Conservation (phyloP, 1,140 invertebrate species). For the Halyomorpha halys region DNA sequence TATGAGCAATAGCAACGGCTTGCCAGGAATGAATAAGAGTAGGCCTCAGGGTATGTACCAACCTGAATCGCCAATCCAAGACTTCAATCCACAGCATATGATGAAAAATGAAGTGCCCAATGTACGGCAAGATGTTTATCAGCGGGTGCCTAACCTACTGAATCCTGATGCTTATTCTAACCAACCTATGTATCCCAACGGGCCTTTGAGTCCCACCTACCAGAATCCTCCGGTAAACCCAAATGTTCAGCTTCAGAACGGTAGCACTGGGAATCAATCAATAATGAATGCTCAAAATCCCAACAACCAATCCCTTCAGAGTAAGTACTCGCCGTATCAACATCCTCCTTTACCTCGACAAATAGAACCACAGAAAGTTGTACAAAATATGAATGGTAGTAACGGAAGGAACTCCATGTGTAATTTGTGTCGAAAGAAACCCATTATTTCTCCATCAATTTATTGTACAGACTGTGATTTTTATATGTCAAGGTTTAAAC, state of each 20-base stretch:
- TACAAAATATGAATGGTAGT: not conserved
- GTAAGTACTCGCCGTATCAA: slow-evolving; percentile 35
- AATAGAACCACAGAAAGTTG: slow-evolving; percentile 17
- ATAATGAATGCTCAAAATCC: not conserved
- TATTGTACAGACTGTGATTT: slow-evolving; percentile 84
- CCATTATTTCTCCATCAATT: slow-evolving; percentile 56
- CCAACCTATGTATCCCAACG: slow-evolving; percentile 1
- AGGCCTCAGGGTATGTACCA: slow-evolving; percentile 31
- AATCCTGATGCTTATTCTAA: slow-evolving; percentile 16
- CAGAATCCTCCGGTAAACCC: not conserved
- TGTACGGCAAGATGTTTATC: slow-evolving; percentile 33
- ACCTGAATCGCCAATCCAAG: slow-evolving; percentile 29
- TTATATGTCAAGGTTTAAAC: slow-evolving; percentile 78
- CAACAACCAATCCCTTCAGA: not conserved
- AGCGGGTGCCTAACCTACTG: slow-evolving; percentile 29
- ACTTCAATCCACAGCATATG: slow-evolving; percentile 24
- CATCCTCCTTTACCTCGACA: slow-evolving; percentile 36
- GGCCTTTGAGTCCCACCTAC: not conserved
- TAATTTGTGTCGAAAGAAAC: slow-evolving; percentile 74
- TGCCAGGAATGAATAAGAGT: not conserved
- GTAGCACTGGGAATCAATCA: not conserved
- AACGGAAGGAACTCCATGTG: slow-evolving; percentile 44
- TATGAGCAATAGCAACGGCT: not conserved
- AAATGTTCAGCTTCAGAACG: not conserved
- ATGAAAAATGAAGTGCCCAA: slow-evolving; percentile 22